Percentiles rank a stretch among this genome's conserved stretches.
Conservation (phyloP, 2,113 vertebrate genomes). For the Crotalus viridis region DNA sequence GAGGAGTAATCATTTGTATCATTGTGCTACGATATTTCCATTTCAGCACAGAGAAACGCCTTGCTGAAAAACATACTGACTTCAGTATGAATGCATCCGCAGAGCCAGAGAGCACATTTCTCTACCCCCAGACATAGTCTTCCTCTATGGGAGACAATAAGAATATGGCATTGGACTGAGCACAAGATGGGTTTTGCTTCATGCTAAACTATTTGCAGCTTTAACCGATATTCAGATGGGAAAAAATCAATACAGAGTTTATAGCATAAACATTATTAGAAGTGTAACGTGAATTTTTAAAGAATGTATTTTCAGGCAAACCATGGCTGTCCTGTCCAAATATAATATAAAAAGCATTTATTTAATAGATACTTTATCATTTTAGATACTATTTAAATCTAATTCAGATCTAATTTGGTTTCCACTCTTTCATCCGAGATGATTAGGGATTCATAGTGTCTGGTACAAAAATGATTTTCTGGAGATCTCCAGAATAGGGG, state of each 20-base stretch:
- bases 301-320: background rate
- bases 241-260: background rate
- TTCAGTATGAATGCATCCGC: background rate
- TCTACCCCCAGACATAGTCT: background rate
- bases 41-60: background rate
- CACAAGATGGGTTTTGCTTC: background rate
- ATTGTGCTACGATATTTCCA: background rate
- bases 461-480: background rate
- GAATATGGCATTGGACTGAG: background rate
- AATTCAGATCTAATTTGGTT: background rate
- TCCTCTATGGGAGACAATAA: background rate
- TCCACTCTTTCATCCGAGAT: background rate
- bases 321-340: background rate
- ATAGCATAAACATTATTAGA: background rate
- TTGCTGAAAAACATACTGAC: background rate
- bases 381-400: background rate
- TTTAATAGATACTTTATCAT: background rate
- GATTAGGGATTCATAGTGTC: background rate
- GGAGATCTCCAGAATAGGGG: background rate
- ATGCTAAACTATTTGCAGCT: background rate
- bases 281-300: background rate
- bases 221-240: background rate
- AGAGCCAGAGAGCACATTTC: background rate
- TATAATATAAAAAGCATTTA: background rate
- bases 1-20: background rate